Evolutionary conservation across 2,888 invertebrate species (phyloP).

Genomic region (Cordilura impudica): DNA sequence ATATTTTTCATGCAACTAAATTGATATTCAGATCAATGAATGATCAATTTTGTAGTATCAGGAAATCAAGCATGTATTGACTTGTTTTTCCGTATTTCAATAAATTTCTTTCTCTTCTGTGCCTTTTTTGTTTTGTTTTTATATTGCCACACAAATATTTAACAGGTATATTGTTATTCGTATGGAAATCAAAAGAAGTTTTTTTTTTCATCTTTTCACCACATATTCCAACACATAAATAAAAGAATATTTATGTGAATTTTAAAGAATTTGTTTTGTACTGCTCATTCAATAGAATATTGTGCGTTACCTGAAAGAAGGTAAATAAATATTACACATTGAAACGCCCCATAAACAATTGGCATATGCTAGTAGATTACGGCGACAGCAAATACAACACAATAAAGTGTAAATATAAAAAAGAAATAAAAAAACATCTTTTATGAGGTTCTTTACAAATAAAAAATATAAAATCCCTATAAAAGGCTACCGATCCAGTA

Average conservation of each 20-base stretch:
- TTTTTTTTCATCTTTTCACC: not conserved
- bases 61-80: not conserved
- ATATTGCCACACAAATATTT: conserved; percentile 43
- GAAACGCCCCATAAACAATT: conserved; percentile 16
- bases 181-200: conserved; percentile 48
- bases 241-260: conserved; percentile 36
- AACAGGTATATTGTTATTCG: conserved; percentile 45
- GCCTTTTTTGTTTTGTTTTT: conserved; percentile 9
- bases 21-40: too few relatives aligned
- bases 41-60: not conserved
- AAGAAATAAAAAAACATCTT: conserved; percentile 18
- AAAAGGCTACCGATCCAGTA: conserved; percentile 31
- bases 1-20: too few relatives aligned
- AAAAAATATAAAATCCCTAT: conserved; percentile 9
- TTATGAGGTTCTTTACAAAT: conserved; percentile 23
- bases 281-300: conserved; percentile 8
- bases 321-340: conserved; percentile 13
- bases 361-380: conserved; percentile 10
- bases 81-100: not conserved
- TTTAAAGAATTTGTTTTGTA: conserved; percentile 13
- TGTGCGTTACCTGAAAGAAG: not conserved
- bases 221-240: not conserved
- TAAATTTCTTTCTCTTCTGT: not conserved
- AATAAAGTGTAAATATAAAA: not conserved
- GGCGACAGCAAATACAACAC: not conserved